phyloP scores from a whole-genome alignment of 2,888 invertebrate species.

The Caenorhabditis doughertyi region DNA sequence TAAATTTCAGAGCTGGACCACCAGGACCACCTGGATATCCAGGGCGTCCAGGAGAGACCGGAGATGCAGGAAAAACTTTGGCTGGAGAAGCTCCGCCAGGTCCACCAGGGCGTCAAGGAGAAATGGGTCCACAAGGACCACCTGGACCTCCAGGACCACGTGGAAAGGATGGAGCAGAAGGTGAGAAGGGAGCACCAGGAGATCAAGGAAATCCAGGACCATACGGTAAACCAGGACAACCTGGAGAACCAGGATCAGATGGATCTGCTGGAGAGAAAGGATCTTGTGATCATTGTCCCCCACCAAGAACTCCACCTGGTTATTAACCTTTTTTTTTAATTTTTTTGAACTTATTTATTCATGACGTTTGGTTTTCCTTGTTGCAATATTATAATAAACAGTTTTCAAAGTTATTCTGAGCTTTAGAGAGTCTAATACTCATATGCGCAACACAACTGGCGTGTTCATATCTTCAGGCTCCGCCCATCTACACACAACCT shows the following conservation, averaged over 20 bases:
- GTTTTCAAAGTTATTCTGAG: not conserved
- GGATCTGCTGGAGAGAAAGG: slow-evolving; percentile 76
- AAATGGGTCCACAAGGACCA: slow-evolving; percentile 77
- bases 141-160: slow-evolving; percentile 77
- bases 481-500: slow-evolving; percentile 5
- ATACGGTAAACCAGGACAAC: slow-evolving; percentile 78
- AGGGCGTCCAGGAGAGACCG: slow-evolving; percentile 79
- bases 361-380: slow-evolving; percentile 24
- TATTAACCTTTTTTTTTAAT: slow-evolving; percentile 66
- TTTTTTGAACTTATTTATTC: slow-evolving; percentile 15
- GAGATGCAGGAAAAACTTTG: slow-evolving; percentile 68
- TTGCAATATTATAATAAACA: slow-evolving; percentile 36
- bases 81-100: slow-evolving; percentile 75
- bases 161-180: slow-evolving; percentile 76
- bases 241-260: slow-evolving; percentile 75
- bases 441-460: no score
- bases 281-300: slow-evolving; percentile 80
- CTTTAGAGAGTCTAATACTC: not conserved
- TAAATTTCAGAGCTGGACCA: slow-evolving; percentile 62
- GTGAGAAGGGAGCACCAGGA: slow-evolving; percentile 79
- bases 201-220: slow-evolving; percentile 81
- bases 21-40: slow-evolving; percentile 78
- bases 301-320: slow-evolving; percentile 80
- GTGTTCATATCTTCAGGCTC: not conserved
- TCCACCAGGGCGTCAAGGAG: slow-evolving; percentile 78